Evolutionary conservation across 2,888 invertebrate species (phyloP).

Genomic region (Lepetodrilus schrolli): DNA sequence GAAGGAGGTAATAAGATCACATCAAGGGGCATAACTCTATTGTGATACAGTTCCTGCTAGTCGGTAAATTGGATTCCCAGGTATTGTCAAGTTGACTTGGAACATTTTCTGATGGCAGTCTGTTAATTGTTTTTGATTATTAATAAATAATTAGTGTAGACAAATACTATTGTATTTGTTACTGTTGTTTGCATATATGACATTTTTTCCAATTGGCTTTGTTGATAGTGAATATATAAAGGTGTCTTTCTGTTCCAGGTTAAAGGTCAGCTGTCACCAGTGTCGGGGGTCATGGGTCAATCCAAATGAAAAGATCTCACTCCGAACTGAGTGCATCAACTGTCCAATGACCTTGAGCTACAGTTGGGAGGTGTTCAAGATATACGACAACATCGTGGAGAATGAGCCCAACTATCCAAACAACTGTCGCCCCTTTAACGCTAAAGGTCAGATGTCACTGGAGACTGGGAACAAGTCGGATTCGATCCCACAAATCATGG

Average conservation of each 20-base stretch:
- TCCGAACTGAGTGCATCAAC: conserved; percentile 54
- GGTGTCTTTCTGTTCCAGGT: conserved; percentile 48
- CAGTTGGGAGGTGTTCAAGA: conserved; percentile 51
- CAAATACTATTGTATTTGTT: no score
- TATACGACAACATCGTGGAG: conserved; percentile 1
- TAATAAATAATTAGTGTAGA: no score
- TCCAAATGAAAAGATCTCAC: conserved; percentile 57
- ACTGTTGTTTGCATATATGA: no score
- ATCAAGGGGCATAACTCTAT: no score
- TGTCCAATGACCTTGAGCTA: conserved; percentile 49
- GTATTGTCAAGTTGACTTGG: no score
- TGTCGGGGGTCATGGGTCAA: conserved; percentile 58
- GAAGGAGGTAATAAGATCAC: no score
- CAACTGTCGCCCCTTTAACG: background rate
- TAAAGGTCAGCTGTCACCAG: conserved; percentile 55
- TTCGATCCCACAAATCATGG: background rate
- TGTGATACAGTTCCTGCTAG: no score
- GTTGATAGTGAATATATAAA: background rate
- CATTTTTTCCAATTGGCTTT: no score
- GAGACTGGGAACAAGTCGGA: background rate
- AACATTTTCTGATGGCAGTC: no score
- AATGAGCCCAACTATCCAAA: background rate
- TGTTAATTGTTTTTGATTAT: no score
- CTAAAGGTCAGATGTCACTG: background rate
- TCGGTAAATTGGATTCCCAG: no score